phyloP scores from a whole-genome alignment of 2,888 invertebrate genomes.

The Chesias legatella region DNA sequence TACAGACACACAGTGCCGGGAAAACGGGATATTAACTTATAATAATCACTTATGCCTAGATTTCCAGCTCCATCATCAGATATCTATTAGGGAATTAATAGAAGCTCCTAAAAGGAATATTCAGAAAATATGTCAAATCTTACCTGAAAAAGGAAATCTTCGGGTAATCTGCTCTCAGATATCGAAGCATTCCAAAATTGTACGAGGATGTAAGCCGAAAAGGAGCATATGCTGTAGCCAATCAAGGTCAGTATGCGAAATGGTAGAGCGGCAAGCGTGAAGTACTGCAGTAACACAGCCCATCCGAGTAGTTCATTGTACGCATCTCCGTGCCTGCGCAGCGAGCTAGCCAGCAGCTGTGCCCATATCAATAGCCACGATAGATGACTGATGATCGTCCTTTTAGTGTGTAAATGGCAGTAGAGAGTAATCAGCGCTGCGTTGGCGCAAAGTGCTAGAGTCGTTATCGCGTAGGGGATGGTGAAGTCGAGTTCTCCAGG shows the following conservation, averaged over 20 bases:
- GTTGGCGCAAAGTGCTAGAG: slow-evolving; percentile 46
- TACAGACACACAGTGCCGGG: too few species aligned
- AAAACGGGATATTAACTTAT: too few species aligned
- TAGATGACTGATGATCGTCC: slow-evolving; percentile 82
- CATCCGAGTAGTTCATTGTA: slow-evolving; percentile 85
- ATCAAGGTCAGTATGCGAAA: slow-evolving; percentile 65
- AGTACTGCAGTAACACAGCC: slow-evolving; percentile 87
- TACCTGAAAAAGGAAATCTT: slow-evolving; percentile 65
- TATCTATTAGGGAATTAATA: too few species aligned
- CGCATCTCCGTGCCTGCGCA: slow-evolving; percentile 72
- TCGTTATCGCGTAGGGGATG: slow-evolving; percentile 49
- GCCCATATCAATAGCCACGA: slow-evolving; percentile 82
- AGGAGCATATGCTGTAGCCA: slow-evolving; percentile 53
- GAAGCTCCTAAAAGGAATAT: too few species aligned
- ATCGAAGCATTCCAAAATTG: slow-evolving; percentile 61
- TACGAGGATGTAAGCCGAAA: slow-evolving; percentile 52
- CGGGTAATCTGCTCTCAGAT: slow-evolving; percentile 51
- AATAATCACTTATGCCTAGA: too few species aligned
- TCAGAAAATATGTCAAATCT: slow-evolving; percentile 7
- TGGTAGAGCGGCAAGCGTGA: slow-evolving; percentile 87
- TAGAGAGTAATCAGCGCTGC: slow-evolving; percentile 47
- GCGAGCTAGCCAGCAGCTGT: slow-evolving; percentile 58
- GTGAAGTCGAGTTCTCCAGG: slow-evolving; percentile 52
- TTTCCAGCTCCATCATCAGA: too few species aligned
- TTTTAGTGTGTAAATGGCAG: slow-evolving; percentile 39